Base-by-base conservation (phyloP, 2,888 invertebrate species). In the Anagyrus pseudococci region DNA sequence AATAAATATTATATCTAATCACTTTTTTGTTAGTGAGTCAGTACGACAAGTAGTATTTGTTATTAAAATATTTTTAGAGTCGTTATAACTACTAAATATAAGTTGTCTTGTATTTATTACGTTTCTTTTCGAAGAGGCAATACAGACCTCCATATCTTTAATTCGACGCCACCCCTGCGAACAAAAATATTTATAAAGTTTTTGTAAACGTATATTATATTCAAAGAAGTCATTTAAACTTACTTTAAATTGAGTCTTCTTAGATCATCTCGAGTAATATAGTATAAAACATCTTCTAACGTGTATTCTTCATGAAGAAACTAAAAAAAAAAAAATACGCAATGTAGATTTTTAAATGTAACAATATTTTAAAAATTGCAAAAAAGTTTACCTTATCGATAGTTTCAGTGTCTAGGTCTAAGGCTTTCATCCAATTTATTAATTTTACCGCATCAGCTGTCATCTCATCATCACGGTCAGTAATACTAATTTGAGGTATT, bases 81-180 rank as follows among this genome's bases (percentile, higher is more conserved):
- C 40, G 20, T 20, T 23, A 33, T 15, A 61, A 49, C 43, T 23
- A n/a, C n/a, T 52, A 2, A 47, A 7, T 17, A 52, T 29, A 41
- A 23, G 23, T 50, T 56, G 3, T 15, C 25, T 52, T 48, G n/a
- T 33, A n/a, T 44, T 49, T 43, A 19, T 6, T 40, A 17, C 23
- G 33, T 8, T n/a, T 52, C 20, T 26, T 41, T 47, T 62, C 89
- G 84, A 74, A 88, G 86, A 46, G 88, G 85, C 62, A 86, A 80
- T 58, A 96, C 88, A 0, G 92, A 90, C 66, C 90, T 88, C 96
- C 96, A 96, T 67, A 96, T 83, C 58, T 91, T 87, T 49, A 95
- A 86, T 77, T 94, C 92, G 23, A 92, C 85, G 43, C 95, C 95
- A 56, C 92, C 90, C 77, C 92, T 92, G 82, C 57, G 77, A 77